These are phyloP conservation scores for Odocoileus virginianus DNA, from an alignment of 2,113 vertebrate genomes.

Conservation along the genomic window DNA sequence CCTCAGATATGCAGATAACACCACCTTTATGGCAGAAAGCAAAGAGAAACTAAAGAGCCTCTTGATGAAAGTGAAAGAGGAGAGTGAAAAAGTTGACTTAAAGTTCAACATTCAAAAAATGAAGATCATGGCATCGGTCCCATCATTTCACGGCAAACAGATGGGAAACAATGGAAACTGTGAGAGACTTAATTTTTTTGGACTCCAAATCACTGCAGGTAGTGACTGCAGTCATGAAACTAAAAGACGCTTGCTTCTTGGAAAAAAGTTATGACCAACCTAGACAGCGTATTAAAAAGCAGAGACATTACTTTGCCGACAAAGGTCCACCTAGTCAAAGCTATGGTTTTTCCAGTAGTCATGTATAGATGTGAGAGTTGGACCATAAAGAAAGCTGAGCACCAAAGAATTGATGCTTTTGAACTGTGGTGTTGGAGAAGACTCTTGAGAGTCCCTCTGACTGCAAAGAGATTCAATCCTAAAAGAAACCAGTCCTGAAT, in stretches of 20 bases:
- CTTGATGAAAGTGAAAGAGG: not conserved
- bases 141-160: not conserved
- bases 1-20: not conserved
- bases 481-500: not conserved
- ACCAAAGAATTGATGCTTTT: not conserved
- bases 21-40: not conserved
- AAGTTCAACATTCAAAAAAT: not conserved
- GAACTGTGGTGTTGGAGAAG: not conserved
- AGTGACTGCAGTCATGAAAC: not conserved
- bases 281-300: not conserved
- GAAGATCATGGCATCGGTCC: not conserved
- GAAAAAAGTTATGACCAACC: not conserved
- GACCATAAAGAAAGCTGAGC: not conserved
- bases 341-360: not conserved
- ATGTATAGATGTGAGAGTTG: not conserved
- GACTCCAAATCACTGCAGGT: not conserved
- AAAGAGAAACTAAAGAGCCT: not conserved
- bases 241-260: not conserved
- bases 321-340: not conserved
- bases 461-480: not conserved
- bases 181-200: not conserved
- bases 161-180: not conserved
- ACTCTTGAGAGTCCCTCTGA: not conserved
- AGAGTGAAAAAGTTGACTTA: not conserved
- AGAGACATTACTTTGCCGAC: not conserved